Conservation (phyloP, 2,113 vertebrate species). For the Physeter macrocephalus region DNA sequence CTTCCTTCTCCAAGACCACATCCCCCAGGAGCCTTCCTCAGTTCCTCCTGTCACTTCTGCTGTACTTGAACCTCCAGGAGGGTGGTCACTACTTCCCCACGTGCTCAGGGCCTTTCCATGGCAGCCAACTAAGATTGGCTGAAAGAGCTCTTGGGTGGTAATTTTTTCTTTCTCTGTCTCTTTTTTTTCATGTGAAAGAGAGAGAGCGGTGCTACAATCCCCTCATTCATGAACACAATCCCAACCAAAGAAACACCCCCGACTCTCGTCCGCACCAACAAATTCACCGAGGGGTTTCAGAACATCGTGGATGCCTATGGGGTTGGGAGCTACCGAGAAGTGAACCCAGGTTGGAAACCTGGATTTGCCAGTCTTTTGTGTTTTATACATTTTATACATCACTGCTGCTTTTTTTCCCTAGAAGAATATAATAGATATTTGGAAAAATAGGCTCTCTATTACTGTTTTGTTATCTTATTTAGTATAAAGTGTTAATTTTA, state of each 20-base stretch:
- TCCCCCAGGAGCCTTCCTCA: rapidly evolving
- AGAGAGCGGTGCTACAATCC: constrained; percentile 90
- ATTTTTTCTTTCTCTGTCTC: not conserved
- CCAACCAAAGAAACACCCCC: constrained; percentile 93
- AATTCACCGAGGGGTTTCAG: constrained; percentile 97
- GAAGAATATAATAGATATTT: no score
- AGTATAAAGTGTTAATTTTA: not conserved
- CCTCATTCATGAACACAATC: constrained; percentile 96
- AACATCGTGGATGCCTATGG: constrained; percentile 98
- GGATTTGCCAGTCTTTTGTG: rapidly evolving
- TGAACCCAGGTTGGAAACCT: constrained; percentile 90
- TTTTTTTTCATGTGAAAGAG: constrained; percentile 80
- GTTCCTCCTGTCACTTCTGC: no score
- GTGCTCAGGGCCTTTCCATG: rapidly evolving
- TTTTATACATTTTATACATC: no score
- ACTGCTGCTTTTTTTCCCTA: not conserved
- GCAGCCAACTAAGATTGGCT: not conserved
- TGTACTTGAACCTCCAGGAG: rapidly evolving
- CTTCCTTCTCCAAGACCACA: not conserved
- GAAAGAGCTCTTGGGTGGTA: not conserved
- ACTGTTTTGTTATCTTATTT: not conserved
- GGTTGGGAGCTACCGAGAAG: constrained; percentile 92
- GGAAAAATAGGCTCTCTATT: rapidly evolving
- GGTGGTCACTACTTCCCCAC: rapidly evolving
- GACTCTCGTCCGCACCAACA: constrained; percentile 95